Evolutionary conservation across 2,888 invertebrate species (phyloP), one percentile per base, ranked within the genome.

Genomic region (Gymnocheta viridis): DNA sequence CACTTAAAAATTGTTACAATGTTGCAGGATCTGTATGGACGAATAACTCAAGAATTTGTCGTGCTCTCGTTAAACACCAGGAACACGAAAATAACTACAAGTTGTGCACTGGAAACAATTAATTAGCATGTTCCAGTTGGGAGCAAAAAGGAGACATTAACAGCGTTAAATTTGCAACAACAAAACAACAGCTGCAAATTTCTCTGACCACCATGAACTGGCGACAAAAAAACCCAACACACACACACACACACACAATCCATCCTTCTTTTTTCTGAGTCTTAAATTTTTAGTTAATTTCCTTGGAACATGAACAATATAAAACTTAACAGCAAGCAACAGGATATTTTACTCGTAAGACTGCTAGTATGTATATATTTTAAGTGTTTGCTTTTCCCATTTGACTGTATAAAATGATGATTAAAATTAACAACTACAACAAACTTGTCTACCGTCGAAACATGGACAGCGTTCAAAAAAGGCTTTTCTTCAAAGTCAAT

Each of bases 11-110:
- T n/a, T 56, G n/a, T 22, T 58, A 69, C 66, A 81, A 60, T 85
- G 86, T 82, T 86, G 86, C 88, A 88, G 88, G 87, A 88, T 64
- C 27, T 66, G 85, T 85, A 87, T 85, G 85, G 86, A 87, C 86
- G 87, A 85, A n/a, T 38, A 19, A 12, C 44, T n/a, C 5, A 47
- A 49, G n/a, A 66, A 47, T 66, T 66, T 54, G 44, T 29, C 58
- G 77, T 58, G 58, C 35, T 38, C 58, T 35, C 56, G 35, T 58
- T 56, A 82, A 82, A 84, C 62, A 54, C 54, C 62, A 44, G 77
- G 58, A 76, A 72, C 82, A 51, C 41, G 51, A 41, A 12, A 70
- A 72, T 85, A 58, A 79, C 44, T 38, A 35, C 60, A 67, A 41
- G 29, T 67, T 58, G 29, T 69, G 60, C 35, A 58, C 24, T 77